Base-by-base conservation (phyloP, 2,113 vertebrate species). In the Oryzias curvinotus region DNA sequence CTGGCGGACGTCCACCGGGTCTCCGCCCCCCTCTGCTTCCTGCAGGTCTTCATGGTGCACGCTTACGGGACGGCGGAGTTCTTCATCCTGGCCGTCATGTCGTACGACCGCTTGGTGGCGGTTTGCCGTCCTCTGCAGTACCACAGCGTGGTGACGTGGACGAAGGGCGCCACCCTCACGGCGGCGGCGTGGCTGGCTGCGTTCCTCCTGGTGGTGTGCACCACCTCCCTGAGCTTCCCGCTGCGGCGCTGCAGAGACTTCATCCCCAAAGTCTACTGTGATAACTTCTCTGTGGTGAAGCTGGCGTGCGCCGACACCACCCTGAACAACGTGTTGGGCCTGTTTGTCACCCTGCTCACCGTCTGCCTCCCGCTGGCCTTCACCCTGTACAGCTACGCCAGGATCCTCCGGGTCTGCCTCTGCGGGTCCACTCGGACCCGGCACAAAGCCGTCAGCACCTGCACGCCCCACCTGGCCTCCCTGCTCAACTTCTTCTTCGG, bases 61-160 rank as follows among this genome's bases (percentile, higher is more conserved):
- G 14, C 52, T 0, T 80, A 80, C n/a, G 57, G 1, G 1, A 2
- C 1, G 3, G 15, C 41, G 1, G 73, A 80, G 8, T 41, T 62
- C 50, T 19, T 46, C 0, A 80, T 4, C 47, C 64, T 90, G 47
- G 69, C 81, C 19, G 50, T 83, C 5, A 89, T 91, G 85, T 87
- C 88, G 2, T 91, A 90, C 28, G 90, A 91, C 60, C 53, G 90
- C 2, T 89, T 85, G 53, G 72, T 88, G 1, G 85, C 88, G 7
- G 85, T 91, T 49, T 91, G 90, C 46, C 73, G 62, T 28, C 90
- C 88, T 48, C 59, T 90, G 51, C 83, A 82, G 30, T 91, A 91
- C 52, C 68, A 83, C 47, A 72, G 19, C 71, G 7, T 62, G 59
- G 78, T 91, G 53, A 89, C 82, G 0, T 60, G 60, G 6, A 55